Conservation (phyloP, 2,888 invertebrate genomes). For the Harpalus rufipes region DNA sequence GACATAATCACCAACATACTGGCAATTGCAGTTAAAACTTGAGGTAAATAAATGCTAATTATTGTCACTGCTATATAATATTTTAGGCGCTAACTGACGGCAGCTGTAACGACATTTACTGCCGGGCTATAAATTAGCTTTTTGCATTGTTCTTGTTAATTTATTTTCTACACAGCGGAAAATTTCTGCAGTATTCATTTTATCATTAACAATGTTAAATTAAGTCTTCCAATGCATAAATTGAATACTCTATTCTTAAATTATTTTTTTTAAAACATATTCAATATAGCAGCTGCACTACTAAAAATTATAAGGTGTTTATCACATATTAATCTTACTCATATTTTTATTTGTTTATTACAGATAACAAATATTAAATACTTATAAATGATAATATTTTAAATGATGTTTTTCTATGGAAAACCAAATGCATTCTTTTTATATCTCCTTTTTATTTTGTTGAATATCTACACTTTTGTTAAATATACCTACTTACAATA, state of each 20-base stretch:
- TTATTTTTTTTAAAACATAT: not conserved
- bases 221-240: not conserved
- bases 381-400: not conserved
- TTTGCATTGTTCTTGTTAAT: slow-evolving; percentile 3
- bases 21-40: slow-evolving; percentile 36
- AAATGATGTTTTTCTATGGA: no score
- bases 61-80: slow-evolving; percentile 41
- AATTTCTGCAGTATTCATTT: not conserved
- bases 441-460: no score
- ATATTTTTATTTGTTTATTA: not conserved
- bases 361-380: not conserved
- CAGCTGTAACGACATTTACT: slow-evolving; percentile 16
- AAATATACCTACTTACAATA: no score
- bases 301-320: not conserved
- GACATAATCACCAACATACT: slow-evolving; percentile 24
- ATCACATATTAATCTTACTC: not conserved
- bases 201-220: not conserved
- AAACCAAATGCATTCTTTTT: no score
- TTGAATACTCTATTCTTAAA: not conserved
- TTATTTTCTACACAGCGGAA: slow-evolving; percentile 5
- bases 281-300: not conserved
- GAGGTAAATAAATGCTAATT: slow-evolving; percentile 43
- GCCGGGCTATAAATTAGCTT: slow-evolving; percentile 3
- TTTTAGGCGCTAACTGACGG: slow-evolving; percentile 35
- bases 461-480: no score